phyloP scores from a whole-genome alignment of 2,113 vertebrate genomes.

The Thinocorus orbignyianus region DNA sequence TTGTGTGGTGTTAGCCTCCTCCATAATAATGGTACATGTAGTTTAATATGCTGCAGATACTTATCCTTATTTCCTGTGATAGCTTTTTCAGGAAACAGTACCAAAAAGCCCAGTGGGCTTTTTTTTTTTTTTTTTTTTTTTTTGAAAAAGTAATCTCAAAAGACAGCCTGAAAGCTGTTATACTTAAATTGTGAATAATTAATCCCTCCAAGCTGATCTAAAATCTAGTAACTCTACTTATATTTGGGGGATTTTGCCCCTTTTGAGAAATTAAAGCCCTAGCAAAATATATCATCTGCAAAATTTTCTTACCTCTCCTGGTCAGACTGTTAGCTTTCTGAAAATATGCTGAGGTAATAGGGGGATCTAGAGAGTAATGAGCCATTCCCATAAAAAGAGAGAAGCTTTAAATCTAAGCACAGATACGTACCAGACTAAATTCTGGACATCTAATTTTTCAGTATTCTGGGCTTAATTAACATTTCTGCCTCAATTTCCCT shows the following conservation, averaged over 20 bases:
- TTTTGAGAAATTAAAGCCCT: not conserved
- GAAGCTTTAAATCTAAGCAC: not conserved
- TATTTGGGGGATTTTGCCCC: not conserved
- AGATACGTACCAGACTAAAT: not conserved
- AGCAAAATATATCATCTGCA: not conserved
- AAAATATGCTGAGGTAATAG: not conserved
- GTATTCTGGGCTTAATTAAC: slow-evolving; percentile 34
- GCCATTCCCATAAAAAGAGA: not conserved
- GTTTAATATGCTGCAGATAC: not conserved
- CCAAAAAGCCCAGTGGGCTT: not conserved
- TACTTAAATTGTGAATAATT: not conserved
- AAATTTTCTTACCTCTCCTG: not conserved
- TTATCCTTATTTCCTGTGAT: not conserved
- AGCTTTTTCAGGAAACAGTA: not conserved
- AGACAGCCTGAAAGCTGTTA: not conserved
- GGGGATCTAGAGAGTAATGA: not conserved
- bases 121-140: not conserved
- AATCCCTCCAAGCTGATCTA: not conserved
- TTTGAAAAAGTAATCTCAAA: not conserved
- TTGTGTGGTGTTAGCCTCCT: not conserved
- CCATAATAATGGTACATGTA: not conserved
- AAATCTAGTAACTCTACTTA: not conserved
- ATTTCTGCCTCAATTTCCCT: slow-evolving; percentile 52
- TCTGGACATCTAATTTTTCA: slow-evolving; percentile 14
- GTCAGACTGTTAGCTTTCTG: not conserved